Base-by-base conservation (phyloP, 2,113 vertebrate species). In the Phylloscopus whistleri region DNA sequence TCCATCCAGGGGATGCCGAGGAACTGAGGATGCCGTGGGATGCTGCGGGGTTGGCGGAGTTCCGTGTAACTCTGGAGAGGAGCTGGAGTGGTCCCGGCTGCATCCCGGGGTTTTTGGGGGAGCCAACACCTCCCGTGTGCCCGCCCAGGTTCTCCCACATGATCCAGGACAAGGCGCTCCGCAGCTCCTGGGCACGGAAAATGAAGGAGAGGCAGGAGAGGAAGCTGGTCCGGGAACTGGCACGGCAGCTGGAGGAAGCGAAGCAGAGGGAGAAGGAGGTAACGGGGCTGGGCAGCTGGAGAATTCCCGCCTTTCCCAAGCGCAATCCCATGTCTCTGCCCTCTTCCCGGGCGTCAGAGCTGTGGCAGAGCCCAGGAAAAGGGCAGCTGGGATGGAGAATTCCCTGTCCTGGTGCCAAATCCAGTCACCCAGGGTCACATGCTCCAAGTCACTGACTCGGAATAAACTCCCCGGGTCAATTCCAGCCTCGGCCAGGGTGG, bases 151-250 rank as follows among this genome's bases (percentile, higher is more conserved):
- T 99, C 95, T 99, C 99, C 3, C 98, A 98, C 16, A 86, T 99
- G 98, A 94, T 99, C 22, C 97, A 98, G 93, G 99, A 99, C 90
- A 99, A 99, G 89, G 98, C 98, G 1, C 87, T 99, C 77, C 98
- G 94, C 63, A 95, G 97, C 2, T 99, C 99, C 10, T 99, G 99
- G 99, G 98, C 98, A 8, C 98, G 96, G 76, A 99, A 99, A 96
- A 98, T 99, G 99, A 97, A 97, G 95, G 98, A 98, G 15, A 98
- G 98, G 64, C 98, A 97, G 82, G 99, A 99, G 91, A 99, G 80
- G 94, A 97, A 98, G 28, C 74, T 98, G 51, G 88, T 99, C 46
- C 98, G 88, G 94, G 97, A 97, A 53, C 98, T 98, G 55, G 96
- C 98, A 2, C 91, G 95, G 59, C 98, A 98, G 75, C 97, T 99